phyloP scores from a whole-genome alignment of 1,140 invertebrate species.

The Semibalanus balanoides region DNA sequence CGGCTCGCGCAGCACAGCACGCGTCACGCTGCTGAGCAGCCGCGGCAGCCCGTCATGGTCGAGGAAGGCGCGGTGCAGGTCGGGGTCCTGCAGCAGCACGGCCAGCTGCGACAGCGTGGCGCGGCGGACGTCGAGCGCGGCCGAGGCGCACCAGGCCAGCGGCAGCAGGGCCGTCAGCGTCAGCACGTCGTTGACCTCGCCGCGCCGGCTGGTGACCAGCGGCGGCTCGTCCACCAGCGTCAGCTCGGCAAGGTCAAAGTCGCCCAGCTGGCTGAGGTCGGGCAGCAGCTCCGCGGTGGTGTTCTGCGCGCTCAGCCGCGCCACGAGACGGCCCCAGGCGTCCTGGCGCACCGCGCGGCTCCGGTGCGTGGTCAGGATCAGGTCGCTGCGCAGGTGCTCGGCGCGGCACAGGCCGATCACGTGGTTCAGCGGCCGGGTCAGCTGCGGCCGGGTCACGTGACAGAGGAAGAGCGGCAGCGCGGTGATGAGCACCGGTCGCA shows the following conservation, averaged over 20 bases:
- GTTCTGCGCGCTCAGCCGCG: neutral
- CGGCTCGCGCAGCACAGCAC: neutral
- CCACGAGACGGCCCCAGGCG: neutral
- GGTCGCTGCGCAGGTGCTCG: neutral
- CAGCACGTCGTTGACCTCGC: conserved; percentile 3
- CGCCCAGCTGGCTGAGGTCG: neutral
- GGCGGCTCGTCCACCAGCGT: neutral
- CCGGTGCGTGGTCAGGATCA: neutral
- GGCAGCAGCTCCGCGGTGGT: neutral
- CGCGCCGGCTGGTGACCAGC: neutral
- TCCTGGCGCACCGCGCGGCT: neutral
- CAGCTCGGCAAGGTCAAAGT: neutral
- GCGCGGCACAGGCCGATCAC: neutral
- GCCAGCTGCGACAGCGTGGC: conserved; percentile 15
- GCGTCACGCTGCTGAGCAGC: neutral
- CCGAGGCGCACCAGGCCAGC: conserved; percentile 8
- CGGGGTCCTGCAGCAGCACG: conserved; percentile 13
- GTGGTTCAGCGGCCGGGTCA: neutral
- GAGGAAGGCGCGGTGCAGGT: conserved; percentile 12
- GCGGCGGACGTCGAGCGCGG: conserved; percentile 9
- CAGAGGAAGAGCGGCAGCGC: neutral
- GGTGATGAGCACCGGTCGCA: neutral
- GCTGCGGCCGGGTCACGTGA: neutral
- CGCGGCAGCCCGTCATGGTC: neutral
- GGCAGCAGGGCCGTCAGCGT: conserved; percentile 12